A percentile compares a stretch with the other conserved stretches of the same genome.
phyloP scores from a whole-genome alignment of 2,888 invertebrate genomes.

The Dorcus parallelipipedus region DNA sequence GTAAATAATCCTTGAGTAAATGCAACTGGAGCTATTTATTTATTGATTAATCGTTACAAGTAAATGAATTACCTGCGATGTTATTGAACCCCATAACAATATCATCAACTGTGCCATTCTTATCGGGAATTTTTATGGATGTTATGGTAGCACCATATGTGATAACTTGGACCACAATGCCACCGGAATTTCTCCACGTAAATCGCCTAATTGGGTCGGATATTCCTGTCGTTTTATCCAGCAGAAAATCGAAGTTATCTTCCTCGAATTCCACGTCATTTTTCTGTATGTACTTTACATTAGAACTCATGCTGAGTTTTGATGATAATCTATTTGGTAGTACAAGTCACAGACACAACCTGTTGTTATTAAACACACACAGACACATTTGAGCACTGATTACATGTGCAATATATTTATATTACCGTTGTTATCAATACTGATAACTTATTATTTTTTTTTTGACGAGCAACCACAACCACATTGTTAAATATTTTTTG shows the following conservation, averaged over 20 bases:
- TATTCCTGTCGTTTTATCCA: conserved; percentile 39
- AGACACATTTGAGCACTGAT: background rate
- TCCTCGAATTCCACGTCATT: conserved; percentile 37
- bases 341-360: background rate
- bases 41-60: too few species aligned
- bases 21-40: too few species aligned
- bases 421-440: too few species aligned
- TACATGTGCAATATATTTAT: background rate
- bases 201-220: conserved; percentile 56
- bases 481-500: too few species aligned
- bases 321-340: too few species aligned
- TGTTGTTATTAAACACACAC: background rate
- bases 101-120: conserved; percentile 68
- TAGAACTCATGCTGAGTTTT: background rate
- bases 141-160: conserved; percentile 86
- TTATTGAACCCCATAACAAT: conserved; percentile 81
- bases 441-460: too few species aligned
- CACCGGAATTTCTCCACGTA: conserved; percentile 65
- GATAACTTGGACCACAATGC: conserved; percentile 66
- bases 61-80: conserved; percentile 61
- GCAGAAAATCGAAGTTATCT: conserved; percentile 42
- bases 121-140: conserved; percentile 74
- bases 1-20: too few species aligned
- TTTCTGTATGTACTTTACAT: background rate
- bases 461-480: too few species aligned